phyloP scores from a whole-genome alignment of 1,140 invertebrate species.

The Ips typographus region DNA sequence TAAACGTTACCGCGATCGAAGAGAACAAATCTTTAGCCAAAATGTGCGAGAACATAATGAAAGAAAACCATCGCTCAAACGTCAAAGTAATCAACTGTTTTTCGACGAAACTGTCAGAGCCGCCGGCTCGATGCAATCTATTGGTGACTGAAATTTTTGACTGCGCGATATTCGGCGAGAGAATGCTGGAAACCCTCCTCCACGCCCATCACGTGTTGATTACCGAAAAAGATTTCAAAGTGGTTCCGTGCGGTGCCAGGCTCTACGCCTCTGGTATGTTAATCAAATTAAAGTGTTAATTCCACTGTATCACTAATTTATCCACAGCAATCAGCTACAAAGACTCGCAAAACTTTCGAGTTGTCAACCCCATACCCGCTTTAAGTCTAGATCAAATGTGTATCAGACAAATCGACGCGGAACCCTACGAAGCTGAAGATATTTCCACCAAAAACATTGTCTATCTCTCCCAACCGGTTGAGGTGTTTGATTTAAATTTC shows the following conservation, averaged over 20 bases:
- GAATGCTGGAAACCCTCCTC: conserved; percentile 64
- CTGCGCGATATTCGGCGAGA: conserved; percentile 75
- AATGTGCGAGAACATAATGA: conserved; percentile 60
- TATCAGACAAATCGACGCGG: conserved; percentile 52
- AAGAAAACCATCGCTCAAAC: conserved; percentile 58
- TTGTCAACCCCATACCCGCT: conserved; percentile 13
- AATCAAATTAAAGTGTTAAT: conserved; percentile 18
- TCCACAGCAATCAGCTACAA: conserved; percentile 37
- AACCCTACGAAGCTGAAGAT: conserved; percentile 72
- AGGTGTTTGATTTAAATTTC: conserved; percentile 66
- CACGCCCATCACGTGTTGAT: conserved; percentile 69
- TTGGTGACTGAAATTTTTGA: conserved; percentile 73
- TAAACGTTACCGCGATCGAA: conserved; percentile 66
- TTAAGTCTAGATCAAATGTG: conserved; percentile 47
- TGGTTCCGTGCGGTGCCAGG: conserved; percentile 65
- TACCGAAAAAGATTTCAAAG: conserved; percentile 49
- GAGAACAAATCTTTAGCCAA: conserved; percentile 62
- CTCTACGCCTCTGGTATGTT: conserved; percentile 60
- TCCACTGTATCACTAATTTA: neutral
- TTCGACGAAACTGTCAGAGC: conserved; percentile 56
- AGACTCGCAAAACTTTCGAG: conserved; percentile 38
- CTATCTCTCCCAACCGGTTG: conserved; percentile 60
- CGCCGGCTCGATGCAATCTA: conserved; percentile 62
- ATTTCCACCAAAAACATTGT: conserved; percentile 60
- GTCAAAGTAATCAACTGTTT: conserved; percentile 56